Evolutionary conservation across 2,888 invertebrate genomes (phyloP).

Genomic region (Aphodius granarius): DNA sequence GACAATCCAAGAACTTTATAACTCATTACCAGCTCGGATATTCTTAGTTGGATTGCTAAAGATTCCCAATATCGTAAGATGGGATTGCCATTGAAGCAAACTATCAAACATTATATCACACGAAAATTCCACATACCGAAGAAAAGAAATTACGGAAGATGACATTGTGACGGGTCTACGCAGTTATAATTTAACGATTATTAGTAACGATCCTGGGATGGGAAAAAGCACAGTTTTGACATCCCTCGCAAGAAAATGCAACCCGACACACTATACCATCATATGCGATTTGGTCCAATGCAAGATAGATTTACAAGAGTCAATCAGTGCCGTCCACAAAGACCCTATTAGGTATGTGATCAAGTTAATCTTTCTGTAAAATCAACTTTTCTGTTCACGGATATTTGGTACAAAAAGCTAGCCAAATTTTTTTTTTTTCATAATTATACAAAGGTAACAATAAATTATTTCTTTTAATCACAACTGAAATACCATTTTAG

Average conservation of each 20-base stretch:
- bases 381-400: too few relatives aligned
- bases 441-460: too few relatives aligned
- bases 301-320: not conserved
- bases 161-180: not conserved
- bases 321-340: not conserved
- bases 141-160: not conserved
- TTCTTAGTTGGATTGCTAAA: not conserved
- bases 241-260: not conserved
- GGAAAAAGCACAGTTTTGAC: not conserved
- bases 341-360: not conserved
- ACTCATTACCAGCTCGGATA: not conserved
- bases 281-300: not conserved
- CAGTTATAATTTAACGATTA: not conserved
- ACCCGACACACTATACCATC: not conserved
- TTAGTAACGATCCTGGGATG: not conserved
- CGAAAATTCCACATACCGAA: not conserved
- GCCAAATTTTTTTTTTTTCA: too few relatives aligned
- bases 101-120: not conserved
- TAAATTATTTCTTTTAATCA: too few relatives aligned
- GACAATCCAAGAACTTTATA: not conserved
- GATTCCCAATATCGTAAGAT: not conserved
- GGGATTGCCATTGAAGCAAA: not conserved
- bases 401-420: too few relatives aligned
- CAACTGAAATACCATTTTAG: too few relatives aligned
- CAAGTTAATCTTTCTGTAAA: too few relatives aligned